Conservation (phyloP, 2,888 invertebrate genomes). For the Ectropis crepuscularia region DNA sequence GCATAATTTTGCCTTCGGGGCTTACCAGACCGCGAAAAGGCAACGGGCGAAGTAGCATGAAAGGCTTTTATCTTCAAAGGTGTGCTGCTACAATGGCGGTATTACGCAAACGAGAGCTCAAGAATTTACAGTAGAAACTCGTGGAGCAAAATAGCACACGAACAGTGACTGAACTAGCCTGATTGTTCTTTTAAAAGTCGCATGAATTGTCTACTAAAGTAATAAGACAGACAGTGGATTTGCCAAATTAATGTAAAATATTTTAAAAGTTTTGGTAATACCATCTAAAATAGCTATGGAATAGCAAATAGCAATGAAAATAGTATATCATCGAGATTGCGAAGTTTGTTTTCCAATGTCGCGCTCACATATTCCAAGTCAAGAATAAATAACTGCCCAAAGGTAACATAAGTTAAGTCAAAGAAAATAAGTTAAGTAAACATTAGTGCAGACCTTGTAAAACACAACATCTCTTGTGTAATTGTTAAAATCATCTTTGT, state of each 20-base stretch:
- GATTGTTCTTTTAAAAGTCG: too few species aligned
- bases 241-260: too few species aligned
- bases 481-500: too few species aligned
- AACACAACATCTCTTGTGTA: too few species aligned
- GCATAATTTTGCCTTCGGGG: constrained; percentile 40
- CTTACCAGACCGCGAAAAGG: constrained; percentile 64
- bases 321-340: too few species aligned
- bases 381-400: background rate
- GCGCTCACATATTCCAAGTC: too few species aligned
- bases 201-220: too few species aligned
- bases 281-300: too few species aligned
- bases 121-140: constrained; percentile 61
- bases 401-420: background rate
- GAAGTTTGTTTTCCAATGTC: too few species aligned
- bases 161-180: constrained; percentile 17
- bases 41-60: constrained; percentile 57
- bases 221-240: too few species aligned
- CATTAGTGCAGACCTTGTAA: background rate
- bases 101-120: constrained; percentile 69
- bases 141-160: constrained; percentile 7
- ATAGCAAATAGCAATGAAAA: too few species aligned
- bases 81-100: constrained; percentile 69
- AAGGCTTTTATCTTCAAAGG: constrained; percentile 71
- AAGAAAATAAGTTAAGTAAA: background rate
- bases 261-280: too few species aligned